A percentile compares a stretch with the other conserved stretches of the same genome.
Conservation (phyloP, 2,797 vertebrate species). For the Stomatorhinus walkeri region DNA sequence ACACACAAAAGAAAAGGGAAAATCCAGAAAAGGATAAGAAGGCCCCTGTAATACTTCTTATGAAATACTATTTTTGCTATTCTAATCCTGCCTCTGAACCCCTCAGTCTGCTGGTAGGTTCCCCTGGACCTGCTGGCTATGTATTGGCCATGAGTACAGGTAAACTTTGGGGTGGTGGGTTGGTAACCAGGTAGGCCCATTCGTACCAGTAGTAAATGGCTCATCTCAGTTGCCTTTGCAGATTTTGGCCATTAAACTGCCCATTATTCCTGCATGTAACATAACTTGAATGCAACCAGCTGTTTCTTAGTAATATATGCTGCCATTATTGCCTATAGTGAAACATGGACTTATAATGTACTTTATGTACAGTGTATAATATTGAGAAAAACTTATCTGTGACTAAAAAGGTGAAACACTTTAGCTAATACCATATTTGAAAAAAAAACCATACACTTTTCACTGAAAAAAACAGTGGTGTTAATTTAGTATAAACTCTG, state of each 20-base stretch:
- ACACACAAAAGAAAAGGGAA: not conserved
- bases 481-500: not conserved
- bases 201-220: not conserved
- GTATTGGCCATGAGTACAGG: not conserved
- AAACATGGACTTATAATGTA: not conserved
- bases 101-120: not conserved
- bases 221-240: not conserved
- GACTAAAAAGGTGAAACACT: not conserved
- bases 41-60: not conserved
- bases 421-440: not conserved
- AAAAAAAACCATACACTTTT: not conserved
- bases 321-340: not conserved
- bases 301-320: not conserved
- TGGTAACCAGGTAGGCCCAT: not conserved
- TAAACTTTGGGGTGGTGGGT: not conserved
- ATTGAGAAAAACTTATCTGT: not conserved
- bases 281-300: not conserved
- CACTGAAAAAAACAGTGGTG: not conserved
- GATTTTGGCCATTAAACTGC: not conserved
- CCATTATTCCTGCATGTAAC: not conserved
- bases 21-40: not conserved
- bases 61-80: not conserved
- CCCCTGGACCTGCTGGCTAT: not conserved
- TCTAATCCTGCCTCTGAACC: not conserved
- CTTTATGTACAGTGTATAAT: not conserved